A percentile compares a stretch with the other conserved stretches of the same genome.
These are phyloP conservation scores for Eubasilissa splendida DNA, from an alignment of 2,888 invertebrate species.

Conservation along the genomic window DNA sequence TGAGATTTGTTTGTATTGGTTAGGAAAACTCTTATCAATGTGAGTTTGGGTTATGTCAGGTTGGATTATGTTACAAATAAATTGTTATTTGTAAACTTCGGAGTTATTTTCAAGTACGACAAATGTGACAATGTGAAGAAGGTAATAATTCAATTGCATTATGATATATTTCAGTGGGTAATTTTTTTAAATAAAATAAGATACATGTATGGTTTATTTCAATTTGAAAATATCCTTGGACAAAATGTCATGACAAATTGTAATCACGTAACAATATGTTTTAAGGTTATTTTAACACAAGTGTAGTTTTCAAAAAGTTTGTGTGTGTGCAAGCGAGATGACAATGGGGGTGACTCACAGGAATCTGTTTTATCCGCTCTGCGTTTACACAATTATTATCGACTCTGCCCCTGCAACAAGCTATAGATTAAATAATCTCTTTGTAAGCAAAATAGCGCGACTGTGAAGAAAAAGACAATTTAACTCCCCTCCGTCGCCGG, in stretches of 20 bases:
- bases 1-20: slow-evolving; percentile 11
- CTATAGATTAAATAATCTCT: slow-evolving; percentile 4
- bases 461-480: slow-evolving; percentile 16
- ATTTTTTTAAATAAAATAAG: too few relatives aligned
- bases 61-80: too few relatives aligned
- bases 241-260: too few relatives aligned
- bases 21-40: too few relatives aligned
- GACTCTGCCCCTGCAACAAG: slow-evolving; percentile 48
- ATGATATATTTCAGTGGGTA: too few relatives aligned
- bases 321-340: slow-evolving; percentile 23
- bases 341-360: slow-evolving; percentile 36
- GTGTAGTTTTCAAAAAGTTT: slow-evolving; percentile 25
- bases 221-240: too few relatives aligned
- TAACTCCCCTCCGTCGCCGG: neutral
- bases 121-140: too few relatives aligned
- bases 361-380: slow-evolving; percentile 41
- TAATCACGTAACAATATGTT: neutral
- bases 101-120: too few relatives aligned
- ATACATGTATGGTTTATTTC: too few relatives aligned
- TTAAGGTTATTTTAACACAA: neutral
- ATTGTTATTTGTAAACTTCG: too few relatives aligned
- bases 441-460: slow-evolving; percentile 6
- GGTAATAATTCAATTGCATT: too few relatives aligned
- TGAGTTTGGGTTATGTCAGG: too few relatives aligned
- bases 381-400: slow-evolving; percentile 51